Conservation (phyloP, 2,113 vertebrate genomes). For the Miniopterus natalensis region DNA sequence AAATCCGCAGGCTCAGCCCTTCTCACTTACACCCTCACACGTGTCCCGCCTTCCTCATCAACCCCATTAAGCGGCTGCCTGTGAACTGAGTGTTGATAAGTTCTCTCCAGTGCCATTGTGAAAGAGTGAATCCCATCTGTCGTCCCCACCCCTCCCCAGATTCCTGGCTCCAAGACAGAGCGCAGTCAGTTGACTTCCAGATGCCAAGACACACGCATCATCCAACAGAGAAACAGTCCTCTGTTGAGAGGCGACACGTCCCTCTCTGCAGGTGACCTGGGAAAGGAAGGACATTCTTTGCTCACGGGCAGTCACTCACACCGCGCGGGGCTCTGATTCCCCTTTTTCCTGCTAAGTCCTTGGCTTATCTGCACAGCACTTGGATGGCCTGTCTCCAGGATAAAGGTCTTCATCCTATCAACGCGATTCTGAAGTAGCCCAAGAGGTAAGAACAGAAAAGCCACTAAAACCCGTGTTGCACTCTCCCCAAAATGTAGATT, state of each 20-base stretch:
- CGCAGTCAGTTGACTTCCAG: constrained; percentile 64
- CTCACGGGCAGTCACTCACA: background rate
- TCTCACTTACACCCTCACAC: background rate
- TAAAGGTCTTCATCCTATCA: background rate
- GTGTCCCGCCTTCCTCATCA: background rate
- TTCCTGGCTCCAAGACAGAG: constrained; percentile 76
- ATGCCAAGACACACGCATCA: constrained; percentile 46
- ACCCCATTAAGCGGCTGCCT: constrained; percentile 24
- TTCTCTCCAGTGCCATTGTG: constrained; percentile 67
- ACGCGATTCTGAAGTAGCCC: background rate
- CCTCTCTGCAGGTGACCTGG: background rate
- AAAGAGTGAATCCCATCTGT: constrained; percentile 77
- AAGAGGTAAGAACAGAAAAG: constrained; percentile 21
- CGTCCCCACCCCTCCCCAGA: constrained; percentile 70
- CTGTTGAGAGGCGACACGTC: constrained; percentile 30
- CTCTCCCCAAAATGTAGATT: background rate
- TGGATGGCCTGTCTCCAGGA: background rate
- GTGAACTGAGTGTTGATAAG: constrained; percentile 69
- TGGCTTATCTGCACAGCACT: background rate
- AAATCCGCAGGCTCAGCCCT: background rate
- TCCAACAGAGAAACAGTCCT: background rate
- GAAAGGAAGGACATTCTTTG: constrained; percentile 49
- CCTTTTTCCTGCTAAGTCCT: background rate
- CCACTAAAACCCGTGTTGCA: background rate
- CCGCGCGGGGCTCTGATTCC: background rate